Conservation (phyloP, 2,888 invertebrate genomes). For the Scelioninae gen. 1 region DNA sequence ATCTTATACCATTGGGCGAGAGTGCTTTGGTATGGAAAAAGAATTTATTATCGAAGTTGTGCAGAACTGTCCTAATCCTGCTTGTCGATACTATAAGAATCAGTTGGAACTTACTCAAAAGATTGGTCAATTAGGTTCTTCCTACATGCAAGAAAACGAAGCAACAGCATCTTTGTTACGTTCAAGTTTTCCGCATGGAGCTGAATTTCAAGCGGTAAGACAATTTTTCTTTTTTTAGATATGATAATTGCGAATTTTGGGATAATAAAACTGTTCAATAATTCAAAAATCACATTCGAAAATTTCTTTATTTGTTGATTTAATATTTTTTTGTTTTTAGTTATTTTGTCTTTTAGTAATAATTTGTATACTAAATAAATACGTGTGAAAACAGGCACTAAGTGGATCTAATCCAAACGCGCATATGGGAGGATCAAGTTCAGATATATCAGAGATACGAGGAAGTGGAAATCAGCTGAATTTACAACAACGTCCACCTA, state of each 20-base stretch:
- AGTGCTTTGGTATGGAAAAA: slow-evolving; percentile 95
- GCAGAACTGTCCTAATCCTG: slow-evolving; percentile 94
- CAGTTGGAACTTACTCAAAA: slow-evolving; percentile 88
- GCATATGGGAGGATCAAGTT: slow-evolving; percentile 78
- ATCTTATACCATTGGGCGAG: slow-evolving; percentile 92
- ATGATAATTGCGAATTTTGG: too few relatives aligned
- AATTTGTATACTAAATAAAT: not conserved
- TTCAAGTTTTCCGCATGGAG: slow-evolving; percentile 80
- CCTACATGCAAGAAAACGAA: slow-evolving; percentile 82
- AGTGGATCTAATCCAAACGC: slow-evolving; percentile 78
- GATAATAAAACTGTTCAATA: too few relatives aligned
- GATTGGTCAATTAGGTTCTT: slow-evolving; percentile 81
- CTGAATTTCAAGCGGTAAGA: slow-evolving; percentile 80
- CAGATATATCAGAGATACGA: slow-evolving; percentile 79
- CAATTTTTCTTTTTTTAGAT: too few relatives aligned
- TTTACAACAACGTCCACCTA: slow-evolving; percentile 81
- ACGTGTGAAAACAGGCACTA: slow-evolving; percentile 72
- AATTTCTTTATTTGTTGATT: too few relatives aligned
- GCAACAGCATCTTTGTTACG: slow-evolving; percentile 80
- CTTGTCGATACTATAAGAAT: slow-evolving; percentile 94
- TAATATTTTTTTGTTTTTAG: not conserved
- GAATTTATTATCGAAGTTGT: slow-evolving; percentile 95
- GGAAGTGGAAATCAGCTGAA: slow-evolving; percentile 80
- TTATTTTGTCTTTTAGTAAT: not conserved
- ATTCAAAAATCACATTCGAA: too few relatives aligned